These are phyloP conservation scores for Ophonus ardosiacus DNA, from an alignment of 2,888 invertebrate genomes.

Conservation along the genomic window DNA sequence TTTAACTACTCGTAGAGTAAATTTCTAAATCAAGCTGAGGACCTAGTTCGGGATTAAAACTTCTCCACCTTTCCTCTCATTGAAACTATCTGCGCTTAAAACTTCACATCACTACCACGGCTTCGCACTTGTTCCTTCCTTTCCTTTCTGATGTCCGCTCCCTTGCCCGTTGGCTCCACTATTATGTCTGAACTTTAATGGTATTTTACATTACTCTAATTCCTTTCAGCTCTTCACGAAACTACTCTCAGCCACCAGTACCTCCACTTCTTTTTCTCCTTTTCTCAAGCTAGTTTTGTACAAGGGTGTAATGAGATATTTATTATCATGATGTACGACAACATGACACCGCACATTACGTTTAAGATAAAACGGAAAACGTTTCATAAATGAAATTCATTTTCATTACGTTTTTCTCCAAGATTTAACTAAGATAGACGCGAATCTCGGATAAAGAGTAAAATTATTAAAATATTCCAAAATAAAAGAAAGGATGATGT, in stretches of 20 bases:
- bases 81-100: constrained; percentile 45
- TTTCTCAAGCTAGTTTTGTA: constrained; percentile 18
- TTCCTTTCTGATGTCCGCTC: neutral
- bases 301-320: constrained; percentile 40
- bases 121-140: neutral
- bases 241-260: constrained; percentile 6
- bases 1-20: neutral
- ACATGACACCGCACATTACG: constrained; percentile 11
- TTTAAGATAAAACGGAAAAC: constrained; percentile 14
- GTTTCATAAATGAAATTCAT: neutral
- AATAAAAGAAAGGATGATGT: neutral
- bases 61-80: constrained; percentile 36
- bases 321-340: constrained; percentile 20
- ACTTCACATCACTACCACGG: constrained; percentile 14
- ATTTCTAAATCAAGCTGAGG: constrained; percentile 42
- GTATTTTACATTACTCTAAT: constrained; percentile 54
- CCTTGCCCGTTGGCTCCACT: constrained; percentile 6
- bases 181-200: constrained; percentile 52
- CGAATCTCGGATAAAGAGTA: neutral
- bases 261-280: neutral
- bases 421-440: neutral
- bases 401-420: neutral
- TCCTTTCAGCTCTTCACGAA: constrained; percentile 45
- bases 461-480: neutral
- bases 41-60: constrained; percentile 47